Conservation (phyloP, 2,113 vertebrate species). For the Vidua macroura region DNA sequence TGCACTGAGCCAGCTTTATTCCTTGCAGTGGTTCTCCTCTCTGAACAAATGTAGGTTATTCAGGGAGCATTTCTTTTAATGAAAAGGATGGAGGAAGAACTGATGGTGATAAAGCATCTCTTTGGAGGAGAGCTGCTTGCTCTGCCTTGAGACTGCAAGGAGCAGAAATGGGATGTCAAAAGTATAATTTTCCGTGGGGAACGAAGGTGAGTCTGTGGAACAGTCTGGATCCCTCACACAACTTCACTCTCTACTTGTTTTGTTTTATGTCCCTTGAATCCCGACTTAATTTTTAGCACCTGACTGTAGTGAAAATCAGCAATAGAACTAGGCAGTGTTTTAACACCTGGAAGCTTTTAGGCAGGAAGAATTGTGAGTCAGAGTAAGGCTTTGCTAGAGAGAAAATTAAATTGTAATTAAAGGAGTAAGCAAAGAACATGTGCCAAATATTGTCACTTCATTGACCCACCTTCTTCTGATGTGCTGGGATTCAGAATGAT, state of each 20-base stretch:
- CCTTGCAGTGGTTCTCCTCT: slow-evolving; percentile 44
- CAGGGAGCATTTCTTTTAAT: slow-evolving; percentile 55
- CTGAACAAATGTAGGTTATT: slow-evolving; percentile 47
- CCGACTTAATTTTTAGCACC: slow-evolving; percentile 20
- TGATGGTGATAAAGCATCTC: slow-evolving; percentile 59
- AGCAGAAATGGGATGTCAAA: slow-evolving; percentile 9
- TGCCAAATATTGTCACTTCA: neutral
- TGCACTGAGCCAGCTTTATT: slow-evolving; percentile 35
- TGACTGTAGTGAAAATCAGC: neutral
- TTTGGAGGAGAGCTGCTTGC: slow-evolving; percentile 3
- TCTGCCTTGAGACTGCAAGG: slow-evolving; percentile 6
- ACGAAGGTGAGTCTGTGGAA: neutral
- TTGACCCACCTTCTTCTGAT: neutral
- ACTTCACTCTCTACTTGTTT: neutral
- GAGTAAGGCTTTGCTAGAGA: neutral
- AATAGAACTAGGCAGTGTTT: neutral
- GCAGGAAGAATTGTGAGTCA: neutral
- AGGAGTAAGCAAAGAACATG: neutral
- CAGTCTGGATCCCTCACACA: neutral
- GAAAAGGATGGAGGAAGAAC: slow-evolving; percentile 54
- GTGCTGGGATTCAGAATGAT: neutral
- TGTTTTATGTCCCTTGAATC: slow-evolving; percentile 11
- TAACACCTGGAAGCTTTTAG: slow-evolving; percentile 1
- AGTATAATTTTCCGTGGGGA: slow-evolving; percentile 2
- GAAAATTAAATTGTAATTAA: slow-evolving; percentile 8